Base-by-base conservation (phyloP, 2,113 vertebrate species). In the Aptenodytes forsteri region DNA sequence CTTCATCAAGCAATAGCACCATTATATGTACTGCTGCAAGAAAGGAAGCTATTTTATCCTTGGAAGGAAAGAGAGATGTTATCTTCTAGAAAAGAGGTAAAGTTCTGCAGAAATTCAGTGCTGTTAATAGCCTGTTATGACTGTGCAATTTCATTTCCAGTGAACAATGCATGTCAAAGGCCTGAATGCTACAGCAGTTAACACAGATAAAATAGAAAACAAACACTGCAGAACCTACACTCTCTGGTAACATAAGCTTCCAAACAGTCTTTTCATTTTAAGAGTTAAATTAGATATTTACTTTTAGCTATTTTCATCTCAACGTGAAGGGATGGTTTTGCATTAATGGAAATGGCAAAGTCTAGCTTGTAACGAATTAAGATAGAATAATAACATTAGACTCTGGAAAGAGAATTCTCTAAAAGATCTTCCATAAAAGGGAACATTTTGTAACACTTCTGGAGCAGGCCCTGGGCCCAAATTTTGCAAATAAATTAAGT, bases 41-140 rank as follows among this genome's bases (percentile, higher is more conserved):
- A 91, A 89, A 97, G 96, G 92, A 96, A 98, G 95, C 93, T 89
- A 62, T 93, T 97, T 97, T 94, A 93, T 96, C 95, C 93, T 95
- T 91, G 88, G 71, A 96, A 97, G 86, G 95, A 94, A 93, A 82
- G 97, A 91, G 79, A 96, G 94, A 97, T 96, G 92, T 97, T 96
- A 97, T 97, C 96, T 97, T 49, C 82, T 42, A 55, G 84, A 81
- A 40, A 87, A 94, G 72, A 87, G 77, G 84, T 92, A 30, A 79
- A 77, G 79, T 85, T 95, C 86, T 95, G 93, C 96, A 96, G 95
- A 91, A 94, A 89, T 78, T 77, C 93, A 62, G 67, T 27, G 95
- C 95, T 93, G 94, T 88, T 83, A 95, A 94, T 89, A 91, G 89
- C 40, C 83, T 97, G 93, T 91, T 95, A 67, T 95, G 90, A 97